Evolutionary conservation across 1,140 invertebrate species (phyloP).

Genomic region (Penaeus japonicus): DNA sequence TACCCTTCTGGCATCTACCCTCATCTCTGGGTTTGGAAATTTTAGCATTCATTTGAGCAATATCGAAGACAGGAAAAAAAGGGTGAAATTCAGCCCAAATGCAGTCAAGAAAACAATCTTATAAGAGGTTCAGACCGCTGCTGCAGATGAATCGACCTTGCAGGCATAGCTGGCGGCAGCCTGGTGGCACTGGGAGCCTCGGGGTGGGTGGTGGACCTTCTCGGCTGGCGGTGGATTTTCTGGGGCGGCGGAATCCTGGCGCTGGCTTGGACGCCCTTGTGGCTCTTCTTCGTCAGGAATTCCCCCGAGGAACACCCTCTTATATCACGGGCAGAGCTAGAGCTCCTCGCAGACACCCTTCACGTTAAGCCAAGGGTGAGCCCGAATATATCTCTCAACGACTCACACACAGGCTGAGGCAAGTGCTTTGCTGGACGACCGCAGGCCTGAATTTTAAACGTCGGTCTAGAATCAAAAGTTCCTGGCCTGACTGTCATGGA

Average conservation of each 20-base stretch:
- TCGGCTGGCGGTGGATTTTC: slow-evolving; percentile 40
- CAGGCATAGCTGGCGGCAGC: not conserved
- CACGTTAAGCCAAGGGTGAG: slow-evolving; percentile 16
- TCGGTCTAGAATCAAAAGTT: no score
- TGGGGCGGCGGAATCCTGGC: not conserved
- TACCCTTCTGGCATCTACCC: not conserved
- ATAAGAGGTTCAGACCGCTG: no score
- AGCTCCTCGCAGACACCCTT: not conserved
- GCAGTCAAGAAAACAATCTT: no score
- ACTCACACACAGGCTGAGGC: not conserved
- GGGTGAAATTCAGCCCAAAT: no score
- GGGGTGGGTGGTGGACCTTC: not conserved
- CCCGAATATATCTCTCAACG: no score
- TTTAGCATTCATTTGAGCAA: not conserved
- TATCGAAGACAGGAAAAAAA: no score
- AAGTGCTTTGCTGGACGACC: not conserved
- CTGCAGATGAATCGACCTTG: no score
- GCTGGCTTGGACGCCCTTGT: slow-evolving; percentile 18
- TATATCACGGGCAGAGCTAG: not conserved
- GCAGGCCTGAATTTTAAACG: not conserved
- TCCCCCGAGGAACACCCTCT: not conserved
- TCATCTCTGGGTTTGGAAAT: not conserved
- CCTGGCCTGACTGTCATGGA: no score
- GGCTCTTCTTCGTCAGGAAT: slow-evolving; percentile 16
- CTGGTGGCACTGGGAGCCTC: not conserved